Base-by-base conservation (phyloP, 2,888 invertebrate genomes). In the Acronicta alni region DNA sequence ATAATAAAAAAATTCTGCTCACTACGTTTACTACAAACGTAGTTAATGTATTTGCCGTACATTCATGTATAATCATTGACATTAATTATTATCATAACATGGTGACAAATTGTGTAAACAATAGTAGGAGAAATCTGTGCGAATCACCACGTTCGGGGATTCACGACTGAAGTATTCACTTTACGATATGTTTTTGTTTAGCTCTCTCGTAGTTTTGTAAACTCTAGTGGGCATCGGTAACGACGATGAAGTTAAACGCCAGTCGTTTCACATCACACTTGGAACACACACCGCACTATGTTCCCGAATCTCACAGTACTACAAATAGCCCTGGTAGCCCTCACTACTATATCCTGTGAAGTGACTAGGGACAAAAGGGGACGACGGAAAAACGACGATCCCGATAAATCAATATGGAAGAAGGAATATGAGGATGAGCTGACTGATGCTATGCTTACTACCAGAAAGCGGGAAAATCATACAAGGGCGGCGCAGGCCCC, bases 371-470 rank as follows among this genome's bases (percentile, higher is more conserved):
- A 83, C 0, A 84, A 80, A 57, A 81, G 84, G 60, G 75, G 57
- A 10, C 85, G 83, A 53, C 79, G 79, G 32, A 87, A 86, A 56
- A 84, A 84, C 57, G 84, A 85, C 1, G 70, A 82, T 45, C 62
- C 71, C 1, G 91, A 89, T 37, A 90, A 88, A 57, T 72, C 84
- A 1, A 71, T 91, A 10, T 93, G 93, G 93, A 92, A 91, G 76
- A 87, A 90, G n/a, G 92, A 91, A 61, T 93, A 91, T 62, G 93
- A 93, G 63, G 81, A 86, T 1, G 93, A 93, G 73, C 75, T 93
- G 37, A 89, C 81, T 12, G 89, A 92, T 15, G 92, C 93, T 7
- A 88, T 92, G 82, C 75, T 91, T 6, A 60, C 81, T 0, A 66
- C 83, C 0, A 85, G 73, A 45, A 87, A 81, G 53, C 76, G 82